These are phyloP conservation scores for Drosophila greeni DNA, from an alignment of 2,888 invertebrate genomes.

Conservation along the genomic window DNA sequence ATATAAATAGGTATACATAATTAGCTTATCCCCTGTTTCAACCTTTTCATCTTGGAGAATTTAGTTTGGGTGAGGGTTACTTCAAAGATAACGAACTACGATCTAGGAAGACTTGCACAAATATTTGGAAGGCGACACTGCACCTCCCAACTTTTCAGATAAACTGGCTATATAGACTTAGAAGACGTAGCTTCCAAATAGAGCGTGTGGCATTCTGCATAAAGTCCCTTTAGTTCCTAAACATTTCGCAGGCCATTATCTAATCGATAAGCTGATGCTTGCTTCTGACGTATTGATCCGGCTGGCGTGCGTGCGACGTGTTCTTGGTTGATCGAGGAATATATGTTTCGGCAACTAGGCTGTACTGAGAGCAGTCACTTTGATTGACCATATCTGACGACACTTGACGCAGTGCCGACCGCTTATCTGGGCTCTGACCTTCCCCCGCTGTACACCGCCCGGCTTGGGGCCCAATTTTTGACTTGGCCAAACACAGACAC, in stretches of 20 bases:
- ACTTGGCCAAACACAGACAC: slow-evolving; percentile 49
- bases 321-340: not conserved
- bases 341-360: slow-evolving; percentile 15
- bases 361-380: slow-evolving; percentile 16
- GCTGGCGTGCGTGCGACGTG: slow-evolving; percentile 21
- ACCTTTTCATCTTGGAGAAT: slow-evolving; percentile 10
- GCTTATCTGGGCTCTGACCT: slow-evolving; percentile 58
- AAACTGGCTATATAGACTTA: not conserved
- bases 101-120: slow-evolving; percentile 10
- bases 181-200: not conserved
- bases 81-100: slow-evolving; percentile 23
- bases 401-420: slow-evolving; percentile 57
- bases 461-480: slow-evolving; percentile 42
- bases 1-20: slow-evolving; percentile 5
- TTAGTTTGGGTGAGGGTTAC: slow-evolving; percentile 8
- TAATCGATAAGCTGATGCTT: slow-evolving; percentile 30
- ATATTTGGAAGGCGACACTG: slow-evolving; percentile 20
- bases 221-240: not conserved
- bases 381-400: slow-evolving; percentile 55
- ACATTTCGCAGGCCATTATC: slow-evolving; percentile 18
- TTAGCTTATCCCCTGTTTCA: not conserved
- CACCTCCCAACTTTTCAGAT: not conserved
- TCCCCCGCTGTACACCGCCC: slow-evolving; percentile 8
- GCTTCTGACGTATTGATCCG: slow-evolving; percentile 40
- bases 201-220: not conserved